Base-by-base conservation (phyloP, 2,113 vertebrate genomes). In the Acanthochromis polyacanthus region DNA sequence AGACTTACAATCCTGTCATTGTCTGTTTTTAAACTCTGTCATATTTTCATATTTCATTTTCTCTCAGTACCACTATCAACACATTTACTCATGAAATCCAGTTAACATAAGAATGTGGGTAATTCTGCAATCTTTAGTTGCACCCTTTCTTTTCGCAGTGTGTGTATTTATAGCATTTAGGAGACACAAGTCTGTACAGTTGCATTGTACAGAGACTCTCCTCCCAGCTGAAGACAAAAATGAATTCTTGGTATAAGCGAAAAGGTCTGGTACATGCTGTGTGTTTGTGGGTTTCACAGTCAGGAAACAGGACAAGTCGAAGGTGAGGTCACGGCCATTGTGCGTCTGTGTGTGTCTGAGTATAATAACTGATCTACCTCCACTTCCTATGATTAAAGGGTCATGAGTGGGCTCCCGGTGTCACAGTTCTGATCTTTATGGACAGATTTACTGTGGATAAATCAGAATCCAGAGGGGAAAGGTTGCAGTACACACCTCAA, bases 301-400 rank as follows among this genome's bases (percentile, higher is more conserved):
- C 46, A 81, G 85, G 88, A 89, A 87, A 81, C 66, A 30, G 22
- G 19, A 61, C 62, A 65, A 59, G 81, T 58, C 72, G 57, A 89
- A 85, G 64, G 81, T 70, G 46, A 56, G 74, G 79, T 57, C 82
- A 78, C 56, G 58, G 45, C 66, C 30, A 63, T 62, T 82, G 78
- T 78, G 55, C 61, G 9, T 75, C 10, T 61, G 16, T 40, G 36
- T 65, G 32, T 73, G 59, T 23, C 12, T 48, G 15, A 77, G n/a
- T 28, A 60, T 57, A 36, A 53, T 64, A 48, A 40, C 56, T 63
- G 62, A 51, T 62, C 53, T 7, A 19, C 60, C 57, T 62, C 51
- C 48, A 48, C 11, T 64, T 59, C 62, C 57, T 30, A 7, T 36
- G 28, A 74, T 77, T 71, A 78, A 25, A 58, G 23, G 77, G 73